phyloP scores from a whole-genome alignment of 2,888 invertebrate species.

The Zelleria hepariella region DNA sequence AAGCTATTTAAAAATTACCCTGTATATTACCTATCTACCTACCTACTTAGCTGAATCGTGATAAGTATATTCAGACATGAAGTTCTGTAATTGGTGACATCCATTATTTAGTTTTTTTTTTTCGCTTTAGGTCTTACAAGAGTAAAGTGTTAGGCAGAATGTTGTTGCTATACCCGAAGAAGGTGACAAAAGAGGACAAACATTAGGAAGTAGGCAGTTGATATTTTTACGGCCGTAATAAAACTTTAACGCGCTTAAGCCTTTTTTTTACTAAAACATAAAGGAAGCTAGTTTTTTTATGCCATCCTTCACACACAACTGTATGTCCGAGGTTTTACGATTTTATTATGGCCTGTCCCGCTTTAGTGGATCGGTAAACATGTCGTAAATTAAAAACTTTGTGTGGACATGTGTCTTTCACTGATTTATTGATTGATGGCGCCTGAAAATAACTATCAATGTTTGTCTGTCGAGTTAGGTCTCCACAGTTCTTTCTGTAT shows the following conservation, averaged over 20 bases:
- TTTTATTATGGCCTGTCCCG: conserved; percentile 28
- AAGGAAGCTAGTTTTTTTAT: not conserved
- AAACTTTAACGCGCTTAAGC: not conserved
- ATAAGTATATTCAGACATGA: too few species aligned
- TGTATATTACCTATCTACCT: too few species aligned
- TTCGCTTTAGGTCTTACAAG: not conserved
- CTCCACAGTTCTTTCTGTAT: too few species aligned
- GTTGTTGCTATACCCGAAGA: not conserved
- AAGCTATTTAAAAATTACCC: too few species aligned
- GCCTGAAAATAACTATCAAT: not conserved
- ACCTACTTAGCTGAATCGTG: too few species aligned
- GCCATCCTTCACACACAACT: too few species aligned
- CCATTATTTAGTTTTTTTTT: too few species aligned
- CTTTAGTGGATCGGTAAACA: conserved; percentile 40
- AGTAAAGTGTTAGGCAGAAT: not conserved
- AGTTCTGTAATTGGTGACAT: too few species aligned
- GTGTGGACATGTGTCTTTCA: not conserved
- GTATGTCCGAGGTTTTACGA: conserved; percentile 22
- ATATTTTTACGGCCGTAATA: not conserved
- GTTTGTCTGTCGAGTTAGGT: not conserved
- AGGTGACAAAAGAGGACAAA: not conserved
- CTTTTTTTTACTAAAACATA: not conserved
- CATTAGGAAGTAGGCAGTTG: not conserved
- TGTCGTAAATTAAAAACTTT: conserved; percentile 41
- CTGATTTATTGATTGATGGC: conserved; percentile 9